phyloP scores from a whole-genome alignment of 2,113 vertebrate species.

The Mirza zaza region DNA sequence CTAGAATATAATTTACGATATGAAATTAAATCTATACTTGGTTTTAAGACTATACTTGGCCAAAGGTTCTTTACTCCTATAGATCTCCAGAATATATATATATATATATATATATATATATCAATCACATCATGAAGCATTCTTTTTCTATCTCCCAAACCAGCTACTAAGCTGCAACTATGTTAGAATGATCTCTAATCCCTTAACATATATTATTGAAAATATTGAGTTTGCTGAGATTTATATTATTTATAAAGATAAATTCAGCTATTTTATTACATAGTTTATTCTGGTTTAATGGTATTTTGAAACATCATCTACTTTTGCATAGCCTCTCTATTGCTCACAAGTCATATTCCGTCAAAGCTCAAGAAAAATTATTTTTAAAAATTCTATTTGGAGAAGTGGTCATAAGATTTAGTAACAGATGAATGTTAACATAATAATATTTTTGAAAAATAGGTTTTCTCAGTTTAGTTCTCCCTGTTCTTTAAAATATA shows the following conservation, averaged over 20 bases:
- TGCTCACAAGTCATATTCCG: background rate
- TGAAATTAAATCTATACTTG: conserved; percentile 13
- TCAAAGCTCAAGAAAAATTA: background rate
- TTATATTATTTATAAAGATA: background rate
- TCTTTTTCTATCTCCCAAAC: background rate
- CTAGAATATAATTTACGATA: background rate
- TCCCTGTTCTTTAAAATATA: background rate
- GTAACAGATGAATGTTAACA: background rate
- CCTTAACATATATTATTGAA: background rate
- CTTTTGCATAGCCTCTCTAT: conserved; percentile 13
- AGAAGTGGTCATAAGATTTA: background rate
- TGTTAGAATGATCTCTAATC: background rate
- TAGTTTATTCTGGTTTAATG: conserved; percentile 1
- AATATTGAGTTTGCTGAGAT: background rate
- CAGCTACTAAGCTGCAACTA: background rate
- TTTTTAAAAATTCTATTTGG: background rate
- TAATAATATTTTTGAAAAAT: background rate
- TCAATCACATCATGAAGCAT: background rate
- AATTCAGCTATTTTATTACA: conserved; percentile 8
- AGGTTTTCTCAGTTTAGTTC: background rate
- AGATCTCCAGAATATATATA: too few species aligned
- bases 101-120: background rate
- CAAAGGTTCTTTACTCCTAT: background rate
- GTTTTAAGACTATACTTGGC: background rate
- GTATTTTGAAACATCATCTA: background rate